Percentiles rank a stretch among this genome's conserved stretches.
phyloP scores from a whole-genome alignment of 2,113 vertebrate genomes.

The Ophiodon elongatus region DNA sequence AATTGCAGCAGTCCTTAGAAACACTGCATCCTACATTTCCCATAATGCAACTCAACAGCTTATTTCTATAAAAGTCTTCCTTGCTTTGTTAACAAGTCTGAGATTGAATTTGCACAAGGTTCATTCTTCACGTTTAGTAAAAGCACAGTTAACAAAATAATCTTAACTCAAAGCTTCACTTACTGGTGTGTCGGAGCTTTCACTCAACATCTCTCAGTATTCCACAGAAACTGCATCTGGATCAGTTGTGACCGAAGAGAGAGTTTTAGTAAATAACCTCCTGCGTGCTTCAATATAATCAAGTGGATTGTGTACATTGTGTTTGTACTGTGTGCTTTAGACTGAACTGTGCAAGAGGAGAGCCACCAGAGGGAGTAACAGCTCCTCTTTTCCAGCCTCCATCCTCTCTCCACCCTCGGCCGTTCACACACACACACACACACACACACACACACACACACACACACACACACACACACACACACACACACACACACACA shows the following conservation, averaged over 20 bases:
- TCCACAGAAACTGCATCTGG: background rate
- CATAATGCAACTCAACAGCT: background rate
- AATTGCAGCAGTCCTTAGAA: too few relatives aligned
- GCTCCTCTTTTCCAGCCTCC: constrained; percentile 20
- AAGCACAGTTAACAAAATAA: background rate
- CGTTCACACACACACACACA: background rate
- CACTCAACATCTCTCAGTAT: background rate
- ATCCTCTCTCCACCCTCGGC: too few relatives aligned
- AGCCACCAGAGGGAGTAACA: constrained; percentile 64
- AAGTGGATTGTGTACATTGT: too few relatives aligned
- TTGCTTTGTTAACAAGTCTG: background rate
- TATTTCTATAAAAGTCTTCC: background rate
- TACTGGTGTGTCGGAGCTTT: background rate
- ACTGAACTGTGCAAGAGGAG: background rate
- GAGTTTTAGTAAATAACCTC: too few relatives aligned
- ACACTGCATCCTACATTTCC: background rate
- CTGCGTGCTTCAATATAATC: background rate
- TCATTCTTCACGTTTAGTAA: background rate
- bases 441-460: background rate
- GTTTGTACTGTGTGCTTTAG: background rate
- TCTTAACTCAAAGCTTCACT: background rate
- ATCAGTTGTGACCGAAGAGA: background rate
- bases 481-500: too few relatives aligned
- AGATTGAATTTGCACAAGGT: background rate
- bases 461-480: background rate